Conservation (phyloP, 2,797 vertebrate genomes). For the Streptopelia turtur region DNA sequence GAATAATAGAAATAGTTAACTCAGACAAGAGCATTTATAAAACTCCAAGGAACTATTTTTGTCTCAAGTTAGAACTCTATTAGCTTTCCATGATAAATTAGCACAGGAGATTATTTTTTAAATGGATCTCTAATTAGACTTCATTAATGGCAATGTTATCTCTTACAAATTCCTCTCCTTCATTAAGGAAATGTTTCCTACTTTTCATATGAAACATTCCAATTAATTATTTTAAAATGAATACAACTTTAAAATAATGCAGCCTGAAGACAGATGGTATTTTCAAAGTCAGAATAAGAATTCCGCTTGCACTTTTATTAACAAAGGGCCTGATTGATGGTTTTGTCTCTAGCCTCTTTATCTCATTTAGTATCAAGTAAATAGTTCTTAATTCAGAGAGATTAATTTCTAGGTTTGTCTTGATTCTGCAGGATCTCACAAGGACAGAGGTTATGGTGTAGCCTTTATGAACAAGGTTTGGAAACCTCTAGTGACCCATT, state of each 20-base stretch:
- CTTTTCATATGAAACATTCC: background rate
- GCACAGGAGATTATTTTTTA: slow-evolving; percentile 52
- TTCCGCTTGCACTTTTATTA: background rate
- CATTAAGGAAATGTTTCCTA: slow-evolving; percentile 19
- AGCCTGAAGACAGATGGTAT: background rate
- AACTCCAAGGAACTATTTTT: slow-evolving; percentile 37
- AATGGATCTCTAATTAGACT: slow-evolving; percentile 56
- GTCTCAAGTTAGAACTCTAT: slow-evolving; percentile 29
- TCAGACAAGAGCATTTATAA: slow-evolving; percentile 36
- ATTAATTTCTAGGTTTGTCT: background rate
- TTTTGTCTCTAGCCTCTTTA: background rate
- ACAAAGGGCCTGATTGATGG: background rate
- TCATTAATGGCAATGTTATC: slow-evolving; percentile 52
- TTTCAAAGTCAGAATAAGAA: background rate
- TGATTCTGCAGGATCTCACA: rapidly evolving
- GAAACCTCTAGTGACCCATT: background rate
- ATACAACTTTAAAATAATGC: background rate
- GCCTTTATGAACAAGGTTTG: background rate
- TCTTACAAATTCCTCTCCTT: slow-evolving; percentile 30
- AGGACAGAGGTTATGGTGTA: background rate
- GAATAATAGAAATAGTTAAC: slow-evolving; percentile 32
- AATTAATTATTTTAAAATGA: slow-evolving; percentile 21
- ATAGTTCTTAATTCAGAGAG: background rate
- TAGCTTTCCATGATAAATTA: slow-evolving; percentile 51
- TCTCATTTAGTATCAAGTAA: background rate